phyloP scores from a whole-genome alignment of 2,113 vertebrate genomes.

The Pipra filicauda region DNA sequence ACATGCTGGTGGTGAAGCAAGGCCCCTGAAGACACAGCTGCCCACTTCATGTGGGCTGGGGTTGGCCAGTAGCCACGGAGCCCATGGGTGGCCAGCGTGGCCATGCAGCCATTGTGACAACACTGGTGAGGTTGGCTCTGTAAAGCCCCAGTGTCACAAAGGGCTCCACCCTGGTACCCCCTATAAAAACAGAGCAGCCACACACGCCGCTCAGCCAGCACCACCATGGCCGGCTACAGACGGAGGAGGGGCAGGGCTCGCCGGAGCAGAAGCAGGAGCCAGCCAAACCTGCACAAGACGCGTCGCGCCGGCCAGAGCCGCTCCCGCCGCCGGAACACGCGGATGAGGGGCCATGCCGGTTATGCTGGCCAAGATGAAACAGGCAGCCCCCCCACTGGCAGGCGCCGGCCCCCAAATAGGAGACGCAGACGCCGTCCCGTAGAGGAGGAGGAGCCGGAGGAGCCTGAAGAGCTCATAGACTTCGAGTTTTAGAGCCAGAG shows the following conservation, averaged over 20 bases:
- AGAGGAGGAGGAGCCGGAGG: background rate
- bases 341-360: background rate
- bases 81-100: background rate
- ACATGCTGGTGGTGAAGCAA: background rate
- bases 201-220: background rate
- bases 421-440: accelerated
- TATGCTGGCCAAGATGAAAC: background rate
- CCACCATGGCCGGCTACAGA: background rate
- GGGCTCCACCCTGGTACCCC: background rate
- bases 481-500: background rate
- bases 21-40: background rate
- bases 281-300: background rate
- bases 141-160: background rate
- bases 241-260: background rate
- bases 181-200: background rate
- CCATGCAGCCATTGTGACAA: background rate
- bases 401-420: background rate
- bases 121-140: background rate
- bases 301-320: background rate
- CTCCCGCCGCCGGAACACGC: background rate
- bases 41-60: background rate
- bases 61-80: background rate
- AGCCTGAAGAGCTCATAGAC: accelerated
- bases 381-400: background rate
- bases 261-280: background rate